phyloP scores from a whole-genome alignment of 2,888 invertebrate species.

The Eupeodes latifasciatus region DNA sequence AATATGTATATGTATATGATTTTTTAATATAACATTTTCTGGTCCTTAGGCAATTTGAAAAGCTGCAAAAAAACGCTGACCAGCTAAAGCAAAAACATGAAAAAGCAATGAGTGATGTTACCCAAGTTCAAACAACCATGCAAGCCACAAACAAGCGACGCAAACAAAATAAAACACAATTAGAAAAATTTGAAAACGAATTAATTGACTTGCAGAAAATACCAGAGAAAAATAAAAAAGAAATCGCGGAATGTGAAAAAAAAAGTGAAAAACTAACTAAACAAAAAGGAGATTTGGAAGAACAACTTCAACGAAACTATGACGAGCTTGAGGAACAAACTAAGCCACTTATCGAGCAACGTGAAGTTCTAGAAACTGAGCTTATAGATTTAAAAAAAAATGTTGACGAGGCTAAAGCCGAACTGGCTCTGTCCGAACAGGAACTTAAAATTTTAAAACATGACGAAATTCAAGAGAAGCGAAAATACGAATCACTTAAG shows the following conservation, averaged over 20 bases:
- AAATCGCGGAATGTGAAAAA: constrained; percentile 88
- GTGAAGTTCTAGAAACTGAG: constrained; percentile 86
- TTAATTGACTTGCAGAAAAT: constrained; percentile 87
- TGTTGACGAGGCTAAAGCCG: constrained; percentile 89
- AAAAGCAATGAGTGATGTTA: constrained; percentile 87
- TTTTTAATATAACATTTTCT: background rate
- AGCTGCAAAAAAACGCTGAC: constrained; percentile 86
- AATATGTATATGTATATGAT: too few species aligned
- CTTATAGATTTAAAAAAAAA: constrained; percentile 89
- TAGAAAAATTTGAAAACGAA: constrained; percentile 88
- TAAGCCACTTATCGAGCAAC: constrained; percentile 85
- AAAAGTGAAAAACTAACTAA: constrained; percentile 85
- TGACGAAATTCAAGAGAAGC: constrained; percentile 81
- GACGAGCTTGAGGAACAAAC: constrained; percentile 85
- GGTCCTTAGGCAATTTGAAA: constrained; percentile 86
- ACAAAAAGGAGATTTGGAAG: constrained; percentile 86
- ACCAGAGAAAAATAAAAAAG: constrained; percentile 90
- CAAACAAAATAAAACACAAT: constrained; percentile 89
- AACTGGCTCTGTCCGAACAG: constrained; percentile 87
- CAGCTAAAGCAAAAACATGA: constrained; percentile 87
- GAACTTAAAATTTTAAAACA: constrained; percentile 90
- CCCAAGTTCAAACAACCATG: constrained; percentile 88
- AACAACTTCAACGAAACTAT: constrained; percentile 87
- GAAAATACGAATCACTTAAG: constrained; percentile 82
- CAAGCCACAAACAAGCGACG: constrained; percentile 89